Conservation (phyloP, 2,888 invertebrate genomes). For the Drosophila colorata region DNA sequence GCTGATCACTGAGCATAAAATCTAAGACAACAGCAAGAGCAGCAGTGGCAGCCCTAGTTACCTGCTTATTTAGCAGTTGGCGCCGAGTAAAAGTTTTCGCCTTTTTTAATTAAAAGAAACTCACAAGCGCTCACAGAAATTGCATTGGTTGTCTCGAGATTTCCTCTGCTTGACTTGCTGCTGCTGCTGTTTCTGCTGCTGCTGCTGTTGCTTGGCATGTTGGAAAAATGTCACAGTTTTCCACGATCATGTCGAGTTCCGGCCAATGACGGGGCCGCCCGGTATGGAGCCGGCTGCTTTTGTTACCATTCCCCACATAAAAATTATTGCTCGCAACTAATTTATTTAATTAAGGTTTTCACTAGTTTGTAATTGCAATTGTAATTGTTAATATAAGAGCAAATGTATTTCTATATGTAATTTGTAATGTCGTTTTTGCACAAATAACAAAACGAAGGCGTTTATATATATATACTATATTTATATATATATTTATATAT, state of each 20-base stretch:
- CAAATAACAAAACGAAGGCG: constrained; percentile 63
- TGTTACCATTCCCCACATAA: constrained; percentile 79
- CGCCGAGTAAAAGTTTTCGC: constrained; percentile 75
- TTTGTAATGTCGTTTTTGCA: constrained; percentile 66
- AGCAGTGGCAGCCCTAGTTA: constrained; percentile 70
- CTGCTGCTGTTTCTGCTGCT: constrained; percentile 26
- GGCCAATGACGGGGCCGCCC: constrained; percentile 37
- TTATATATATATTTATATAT: constrained; percentile 4
- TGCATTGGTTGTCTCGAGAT: constrained; percentile 48
- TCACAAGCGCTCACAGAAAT: constrained; percentile 59
- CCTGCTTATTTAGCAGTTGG: constrained; percentile 65
- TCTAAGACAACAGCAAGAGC: constrained; percentile 71
- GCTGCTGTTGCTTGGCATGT: constrained; percentile 31
- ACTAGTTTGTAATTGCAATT: constrained; percentile 61
- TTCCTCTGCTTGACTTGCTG: constrained; percentile 29
- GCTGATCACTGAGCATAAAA: constrained; percentile 75
- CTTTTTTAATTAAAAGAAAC: constrained; percentile 80
- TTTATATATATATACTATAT: constrained; percentile 1
- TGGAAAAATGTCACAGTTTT: constrained; percentile 66
- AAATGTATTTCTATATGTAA: constrained; percentile 33
- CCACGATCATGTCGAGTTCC: constrained; percentile 55
- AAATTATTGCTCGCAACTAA: constrained; percentile 71
- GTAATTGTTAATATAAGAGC: constrained; percentile 41
- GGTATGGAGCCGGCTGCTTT: constrained; percentile 53
- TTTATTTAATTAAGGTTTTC: constrained; percentile 80